Evolutionary conservation across 1,140 invertebrate species (phyloP).

Genomic region (Heliconius melpomene): DNA sequence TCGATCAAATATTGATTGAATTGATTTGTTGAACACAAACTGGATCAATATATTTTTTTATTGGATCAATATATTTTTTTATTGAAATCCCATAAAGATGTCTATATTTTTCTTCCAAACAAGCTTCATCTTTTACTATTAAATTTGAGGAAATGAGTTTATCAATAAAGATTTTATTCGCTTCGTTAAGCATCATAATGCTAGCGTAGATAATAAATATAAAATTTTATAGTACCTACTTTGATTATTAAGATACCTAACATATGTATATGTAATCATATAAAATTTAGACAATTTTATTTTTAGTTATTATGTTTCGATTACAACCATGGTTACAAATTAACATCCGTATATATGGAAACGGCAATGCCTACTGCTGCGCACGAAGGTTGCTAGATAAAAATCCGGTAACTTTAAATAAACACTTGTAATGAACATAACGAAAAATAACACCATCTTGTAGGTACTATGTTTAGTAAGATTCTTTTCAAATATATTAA

Average conservation of each 20-base stretch:
- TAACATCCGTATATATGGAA: background rate
- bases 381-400: background rate
- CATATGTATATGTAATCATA: background rate
- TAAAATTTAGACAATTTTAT: background rate
- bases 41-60: background rate
- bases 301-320: background rate
- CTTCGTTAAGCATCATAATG: background rate
- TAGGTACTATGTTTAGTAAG: background rate
- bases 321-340: background rate
- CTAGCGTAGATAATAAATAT: background rate
- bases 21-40: no score
- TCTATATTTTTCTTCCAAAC: background rate
- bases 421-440: background rate
- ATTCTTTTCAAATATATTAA: background rate
- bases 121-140: background rate
- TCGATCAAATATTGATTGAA: conserved; percentile 19
- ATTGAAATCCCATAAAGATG: background rate
- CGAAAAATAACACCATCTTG: background rate
- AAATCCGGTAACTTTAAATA: background rate
- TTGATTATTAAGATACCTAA: background rate
- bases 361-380: background rate
- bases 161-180: background rate
- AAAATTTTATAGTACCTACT: background rate
- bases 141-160: background rate
- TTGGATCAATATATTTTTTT: background rate